Base-by-base conservation (phyloP, 2,797 vertebrate genomes). In the Halcyon chelicuti region DNA sequence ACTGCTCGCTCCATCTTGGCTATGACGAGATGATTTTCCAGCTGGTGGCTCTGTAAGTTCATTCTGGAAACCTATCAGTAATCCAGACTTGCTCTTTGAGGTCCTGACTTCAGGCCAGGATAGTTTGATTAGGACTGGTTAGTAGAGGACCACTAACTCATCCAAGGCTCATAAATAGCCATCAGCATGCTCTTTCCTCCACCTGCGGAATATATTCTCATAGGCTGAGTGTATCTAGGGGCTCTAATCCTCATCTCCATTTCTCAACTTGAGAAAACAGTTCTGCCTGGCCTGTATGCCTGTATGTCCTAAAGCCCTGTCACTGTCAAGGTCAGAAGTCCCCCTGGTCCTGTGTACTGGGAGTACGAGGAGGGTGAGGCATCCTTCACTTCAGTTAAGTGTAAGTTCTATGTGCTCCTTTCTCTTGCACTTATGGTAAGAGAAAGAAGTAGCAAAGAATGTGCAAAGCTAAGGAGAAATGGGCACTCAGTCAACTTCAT, bases 401-500 rank as follows among this genome's bases (percentile, higher is more conserved):
- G 0, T 28, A 76, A 89, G 16, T 62, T n/a, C 26, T 20, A 3
- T 7, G 14, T 66, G 4, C 3, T 85, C 16, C 72, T 74, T 88
- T 72, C 39, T 63, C 52, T 44, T 42, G 49, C 0, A 0, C 16
- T 82, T 62, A 29, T 0, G 0, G 40, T n/a, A 47, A 66, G 20
- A 61, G 39, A 55, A 92, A 80, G 47, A 87, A 77, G 28, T 29
- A 79, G 39, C 37, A 79, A 76, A 77, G 66, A 74, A 88, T 31
- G 14, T 44, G 18, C 46, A 66, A 78, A 86, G 18, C 72, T 75
- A 51, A 68, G 63, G 57, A 74, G 67, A 84, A 90, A 71, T 12
- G 77, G 40, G 86, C 37, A 39, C 54, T 70, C 57, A 49, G 20
- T 63, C 52, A 77, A 44, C 18, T 51, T 57, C 31, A 81, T 93